Evolutionary conservation across 2,888 invertebrate species (phyloP).

Genomic region (Drosophila mettleri): DNA sequence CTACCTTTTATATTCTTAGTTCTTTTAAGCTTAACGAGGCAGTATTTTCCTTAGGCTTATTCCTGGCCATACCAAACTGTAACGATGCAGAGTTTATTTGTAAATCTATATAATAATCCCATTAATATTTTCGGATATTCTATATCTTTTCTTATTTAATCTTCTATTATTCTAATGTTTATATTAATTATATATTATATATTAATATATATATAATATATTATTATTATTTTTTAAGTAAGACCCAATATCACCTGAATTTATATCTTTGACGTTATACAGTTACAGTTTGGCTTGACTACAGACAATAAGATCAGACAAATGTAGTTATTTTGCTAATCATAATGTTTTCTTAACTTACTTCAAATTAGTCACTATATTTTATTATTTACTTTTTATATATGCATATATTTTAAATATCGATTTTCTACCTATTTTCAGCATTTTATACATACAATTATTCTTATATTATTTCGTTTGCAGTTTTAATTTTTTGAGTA

Average conservation of each 20-base stretch:
- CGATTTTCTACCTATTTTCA: conserved; percentile 79
- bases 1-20: conserved; percentile 22
- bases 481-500: conserved; percentile 67
- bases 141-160: neutral
- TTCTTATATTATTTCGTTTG: conserved; percentile 74
- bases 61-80: conserved; percentile 26
- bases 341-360: conserved; percentile 26
- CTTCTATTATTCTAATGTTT: neutral
- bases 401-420: conserved; percentile 79
- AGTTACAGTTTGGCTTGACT: conserved; percentile 26
- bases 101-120: conserved; percentile 3
- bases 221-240: neutral
- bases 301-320: conserved; percentile 1
- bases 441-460: conserved; percentile 59
- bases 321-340: conserved; percentile 3
- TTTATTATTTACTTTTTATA: conserved; percentile 81
- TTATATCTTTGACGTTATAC: neutral
- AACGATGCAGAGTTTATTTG: conserved; percentile 14
- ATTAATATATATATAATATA: too few relatives aligned
- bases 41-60: conserved; percentile 27
- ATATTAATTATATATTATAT: neutral
- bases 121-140: neutral
- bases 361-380: conserved; percentile 28
- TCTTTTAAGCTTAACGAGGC: conserved; percentile 23
- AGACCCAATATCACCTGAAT: neutral